These are phyloP conservation scores for Semicossyphus pulcher DNA, from an alignment of 2,113 vertebrate genomes.

Conservation along the genomic window DNA sequence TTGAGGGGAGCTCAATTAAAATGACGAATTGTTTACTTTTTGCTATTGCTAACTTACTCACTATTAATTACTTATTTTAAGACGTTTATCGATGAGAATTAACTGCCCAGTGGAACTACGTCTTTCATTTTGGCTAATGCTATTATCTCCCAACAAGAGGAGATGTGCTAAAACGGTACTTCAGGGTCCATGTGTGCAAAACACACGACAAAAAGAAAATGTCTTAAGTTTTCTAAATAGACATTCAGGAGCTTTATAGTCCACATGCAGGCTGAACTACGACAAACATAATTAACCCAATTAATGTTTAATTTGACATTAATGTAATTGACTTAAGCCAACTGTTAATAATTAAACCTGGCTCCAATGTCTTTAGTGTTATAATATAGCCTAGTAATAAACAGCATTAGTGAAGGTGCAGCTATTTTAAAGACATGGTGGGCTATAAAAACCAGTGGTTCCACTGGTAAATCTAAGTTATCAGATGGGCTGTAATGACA, in stretches of 20 bases:
- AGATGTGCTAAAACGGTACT: neutral
- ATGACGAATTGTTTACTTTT: neutral
- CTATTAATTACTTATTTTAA: neutral
- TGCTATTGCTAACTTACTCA: neutral
- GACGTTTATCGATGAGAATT: neutral
- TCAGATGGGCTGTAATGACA: conserved; percentile 12
- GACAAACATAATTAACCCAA: no score
- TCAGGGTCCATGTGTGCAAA: no score
- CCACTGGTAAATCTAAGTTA: conserved; percentile 7
- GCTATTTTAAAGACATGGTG: neutral
- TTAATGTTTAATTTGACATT: no score
- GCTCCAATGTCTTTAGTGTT: no score
- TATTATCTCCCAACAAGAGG: neutral
- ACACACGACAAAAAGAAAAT: neutral
- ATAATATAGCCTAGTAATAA: neutral
- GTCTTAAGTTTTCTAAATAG: no score
- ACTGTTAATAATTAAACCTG: no score
- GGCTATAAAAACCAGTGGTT: neutral
- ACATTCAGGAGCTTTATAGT: no score
- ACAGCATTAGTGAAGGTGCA: neutral
- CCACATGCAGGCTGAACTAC: no score
- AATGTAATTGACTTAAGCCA: no score
- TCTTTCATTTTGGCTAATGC: neutral
- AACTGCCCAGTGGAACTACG: neutral
- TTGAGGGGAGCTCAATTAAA: neutral